A percentile compares a stretch with the other conserved stretches of the same genome.
phyloP scores from a whole-genome alignment of 2,113 vertebrate genomes.

The Sylvicapra grimmia region DNA sequence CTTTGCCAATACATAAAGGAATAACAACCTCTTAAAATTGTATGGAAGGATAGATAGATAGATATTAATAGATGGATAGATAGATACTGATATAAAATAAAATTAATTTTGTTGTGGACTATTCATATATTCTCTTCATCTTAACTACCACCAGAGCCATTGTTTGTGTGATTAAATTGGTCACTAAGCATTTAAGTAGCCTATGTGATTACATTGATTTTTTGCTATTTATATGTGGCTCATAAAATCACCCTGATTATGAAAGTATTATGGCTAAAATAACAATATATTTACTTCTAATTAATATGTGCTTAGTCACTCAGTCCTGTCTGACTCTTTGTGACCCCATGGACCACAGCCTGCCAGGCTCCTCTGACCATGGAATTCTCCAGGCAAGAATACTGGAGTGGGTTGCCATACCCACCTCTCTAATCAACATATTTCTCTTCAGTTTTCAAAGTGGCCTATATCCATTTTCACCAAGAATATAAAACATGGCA shows the following conservation, averaged over 20 bases:
- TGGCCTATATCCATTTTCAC: constrained; percentile 39
- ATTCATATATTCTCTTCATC: background rate
- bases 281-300: constrained; percentile 22
- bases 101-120: background rate
- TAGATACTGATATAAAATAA: background rate
- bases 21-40: background rate
- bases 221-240: background rate
- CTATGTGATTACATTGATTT: background rate
- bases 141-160: background rate
- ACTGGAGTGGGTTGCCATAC: background rate
- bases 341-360: background rate
- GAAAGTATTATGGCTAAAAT: background rate
- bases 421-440: background rate
- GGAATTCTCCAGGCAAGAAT: background rate
- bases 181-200: background rate
- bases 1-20: background rate
- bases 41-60: background rate
- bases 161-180: background rate
- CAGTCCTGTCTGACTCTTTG: background rate
- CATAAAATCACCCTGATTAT: background rate
- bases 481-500: background rate
- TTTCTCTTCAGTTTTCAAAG: constrained; percentile 58
- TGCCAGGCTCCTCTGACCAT: background rate
- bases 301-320: background rate
- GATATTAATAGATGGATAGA: background rate